These are phyloP conservation scores for Scomber scombrus DNA, from an alignment of 2,113 vertebrate genomes.

Conservation along the genomic window DNA sequence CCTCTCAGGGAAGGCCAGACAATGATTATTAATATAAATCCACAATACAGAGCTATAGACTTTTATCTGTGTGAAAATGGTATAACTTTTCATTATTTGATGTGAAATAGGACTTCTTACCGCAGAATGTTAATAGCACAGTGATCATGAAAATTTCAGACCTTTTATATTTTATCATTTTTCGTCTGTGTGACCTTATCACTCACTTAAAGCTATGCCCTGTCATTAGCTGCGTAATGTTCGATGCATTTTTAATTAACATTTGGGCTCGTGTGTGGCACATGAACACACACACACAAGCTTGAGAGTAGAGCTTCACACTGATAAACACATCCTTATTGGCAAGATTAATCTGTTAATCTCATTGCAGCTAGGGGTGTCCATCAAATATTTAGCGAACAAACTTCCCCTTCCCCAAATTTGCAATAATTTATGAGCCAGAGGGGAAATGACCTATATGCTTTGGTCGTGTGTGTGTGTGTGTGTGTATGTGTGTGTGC, in stretches of 20 bases:
- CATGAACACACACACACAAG: background rate
- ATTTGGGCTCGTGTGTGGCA: constrained; percentile 14
- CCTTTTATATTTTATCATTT: background rate
- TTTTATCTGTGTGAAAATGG: background rate
- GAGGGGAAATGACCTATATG: constrained; percentile 56
- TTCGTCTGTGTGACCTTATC: constrained; percentile 28
- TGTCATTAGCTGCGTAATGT: constrained; percentile 30
- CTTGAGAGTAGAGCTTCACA: too few relatives aligned
- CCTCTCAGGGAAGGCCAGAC: too few relatives aligned
- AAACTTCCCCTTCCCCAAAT: constrained; percentile 69
- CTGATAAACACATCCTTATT: constrained; percentile 62
- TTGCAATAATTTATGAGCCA: constrained; percentile 65
- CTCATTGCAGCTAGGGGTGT: constrained; percentile 61
- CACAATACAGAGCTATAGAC: background rate
- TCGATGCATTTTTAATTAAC: constrained; percentile 57
- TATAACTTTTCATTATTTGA: background rate
- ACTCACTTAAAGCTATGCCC: constrained; percentile 18
- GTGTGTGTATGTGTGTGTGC: constrained; percentile 7
- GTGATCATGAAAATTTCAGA: constrained; percentile 1
- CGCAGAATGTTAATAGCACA: background rate
- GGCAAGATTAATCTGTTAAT: constrained; percentile 78
- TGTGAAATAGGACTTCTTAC: background rate
- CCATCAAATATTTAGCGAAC: constrained; percentile 83
- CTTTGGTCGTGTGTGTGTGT: too few relatives aligned
- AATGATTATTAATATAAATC: background rate